Evolutionary conservation across 2,797 vertebrate species (phyloP).

Genomic region (Chrysocyon brachyurus): DNA sequence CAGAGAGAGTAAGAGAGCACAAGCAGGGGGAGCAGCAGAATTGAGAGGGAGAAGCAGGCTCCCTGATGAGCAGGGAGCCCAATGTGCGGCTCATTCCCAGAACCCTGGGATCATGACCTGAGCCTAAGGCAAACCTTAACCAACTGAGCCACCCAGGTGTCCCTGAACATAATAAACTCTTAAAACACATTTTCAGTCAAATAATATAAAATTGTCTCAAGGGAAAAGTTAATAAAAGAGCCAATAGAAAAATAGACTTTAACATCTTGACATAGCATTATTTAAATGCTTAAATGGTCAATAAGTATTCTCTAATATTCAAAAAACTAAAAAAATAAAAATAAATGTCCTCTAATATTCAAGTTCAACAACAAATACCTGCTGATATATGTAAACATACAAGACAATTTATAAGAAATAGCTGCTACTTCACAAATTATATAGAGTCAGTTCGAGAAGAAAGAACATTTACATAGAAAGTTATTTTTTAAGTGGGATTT

Average conservation of each 20-base stretch:
- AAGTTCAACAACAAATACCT: not conserved
- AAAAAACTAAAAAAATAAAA: not conserved
- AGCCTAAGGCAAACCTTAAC: too few species aligned
- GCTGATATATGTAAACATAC: not conserved
- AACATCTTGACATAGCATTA: not conserved
- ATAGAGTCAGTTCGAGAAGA: not conserved
- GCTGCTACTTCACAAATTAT: not conserved
- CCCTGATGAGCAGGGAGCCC: too few species aligned
- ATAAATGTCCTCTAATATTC: not conserved
- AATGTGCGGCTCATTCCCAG: too few species aligned
- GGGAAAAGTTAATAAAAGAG: not conserved
- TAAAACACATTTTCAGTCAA: slow-evolving; percentile 22
- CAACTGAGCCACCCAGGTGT: too few species aligned
- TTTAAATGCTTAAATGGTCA: not conserved
- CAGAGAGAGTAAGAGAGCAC: too few species aligned
- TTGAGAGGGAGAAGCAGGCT: too few species aligned
- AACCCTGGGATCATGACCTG: too few species aligned
- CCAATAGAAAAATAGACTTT: not conserved
- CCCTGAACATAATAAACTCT: not conserved
- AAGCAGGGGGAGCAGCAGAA: too few species aligned
- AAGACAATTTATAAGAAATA: not conserved
- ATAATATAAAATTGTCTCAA: not conserved
- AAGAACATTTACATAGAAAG: not conserved
- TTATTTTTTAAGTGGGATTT: not conserved
- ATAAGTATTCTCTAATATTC: not conserved